These are phyloP conservation scores for Indri indri DNA, from an alignment of 2,113 vertebrate species.

Conservation along the genomic window DNA sequence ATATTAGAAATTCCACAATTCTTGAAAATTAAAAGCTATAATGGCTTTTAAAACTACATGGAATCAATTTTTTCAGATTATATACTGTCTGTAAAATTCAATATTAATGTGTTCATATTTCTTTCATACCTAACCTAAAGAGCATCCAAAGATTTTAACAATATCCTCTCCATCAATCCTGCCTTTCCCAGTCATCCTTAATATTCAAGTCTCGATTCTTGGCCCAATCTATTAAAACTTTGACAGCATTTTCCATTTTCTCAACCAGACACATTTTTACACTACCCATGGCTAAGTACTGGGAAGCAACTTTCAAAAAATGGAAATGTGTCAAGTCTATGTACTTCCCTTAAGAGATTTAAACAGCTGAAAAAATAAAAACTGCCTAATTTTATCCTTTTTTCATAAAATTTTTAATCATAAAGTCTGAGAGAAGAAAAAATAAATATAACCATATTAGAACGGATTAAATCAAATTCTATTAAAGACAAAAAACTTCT, in stretches of 20 bases:
- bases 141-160: not conserved
- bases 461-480: slow-evolving; percentile 63
- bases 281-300: not conserved
- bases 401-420: slow-evolving; percentile 46
- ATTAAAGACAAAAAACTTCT: slow-evolving; percentile 65
- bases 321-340: not conserved
- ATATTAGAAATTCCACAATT: not conserved
- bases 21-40: not conserved
- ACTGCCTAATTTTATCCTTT: slow-evolving; percentile 15
- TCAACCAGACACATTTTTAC: not conserved
- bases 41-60: not conserved
- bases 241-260: not conserved
- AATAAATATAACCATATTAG: slow-evolving; percentile 74
- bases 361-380: not conserved
- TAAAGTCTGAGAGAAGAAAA: slow-evolving; percentile 57
- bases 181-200: not conserved
- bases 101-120: not conserved
- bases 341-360: not conserved
- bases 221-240: not conserved
- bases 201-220: not conserved
- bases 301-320: not conserved
- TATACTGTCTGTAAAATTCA: not conserved
- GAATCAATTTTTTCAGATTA: slow-evolving; percentile 10
- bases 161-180: not conserved
- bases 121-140: not conserved